Percentiles rank a stretch among this genome's conserved stretches.
Conservation (phyloP, 2,113 vertebrate species). For the Saguinus midas region DNA sequence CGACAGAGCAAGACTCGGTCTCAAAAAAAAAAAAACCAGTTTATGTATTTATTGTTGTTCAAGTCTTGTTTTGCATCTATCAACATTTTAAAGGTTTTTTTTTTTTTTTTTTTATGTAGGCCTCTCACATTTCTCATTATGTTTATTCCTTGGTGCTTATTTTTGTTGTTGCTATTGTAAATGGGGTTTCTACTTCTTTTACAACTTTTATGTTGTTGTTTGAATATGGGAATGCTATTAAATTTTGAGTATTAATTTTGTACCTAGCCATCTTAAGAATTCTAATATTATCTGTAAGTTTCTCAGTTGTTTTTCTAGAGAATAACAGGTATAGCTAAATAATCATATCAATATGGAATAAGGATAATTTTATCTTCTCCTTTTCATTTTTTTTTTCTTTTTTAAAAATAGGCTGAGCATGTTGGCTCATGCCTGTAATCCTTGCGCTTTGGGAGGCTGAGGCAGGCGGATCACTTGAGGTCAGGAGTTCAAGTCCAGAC, state of each 20-base stretch:
- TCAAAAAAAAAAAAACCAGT: background rate
- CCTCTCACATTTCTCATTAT: background rate
- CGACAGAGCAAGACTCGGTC: too few relatives aligned
- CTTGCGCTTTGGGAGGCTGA: too few relatives aligned
- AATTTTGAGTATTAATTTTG: slow-evolving; percentile 22
- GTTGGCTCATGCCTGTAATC: too few relatives aligned
- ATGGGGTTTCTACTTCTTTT: background rate
- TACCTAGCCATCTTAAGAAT: background rate
- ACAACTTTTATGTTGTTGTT: slow-evolving; percentile 27
- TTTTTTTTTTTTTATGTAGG: background rate
- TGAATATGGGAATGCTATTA: background rate
- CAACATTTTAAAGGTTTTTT: background rate
- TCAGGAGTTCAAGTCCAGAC: too few relatives aligned
- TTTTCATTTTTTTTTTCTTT: background rate
- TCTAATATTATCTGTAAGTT: slow-evolving; percentile 1
- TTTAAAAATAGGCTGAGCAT: too few relatives aligned
- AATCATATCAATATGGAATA: background rate
- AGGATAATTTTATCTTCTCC: background rate
- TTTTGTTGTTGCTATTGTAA: slow-evolving; percentile 18
- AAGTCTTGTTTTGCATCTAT: background rate
- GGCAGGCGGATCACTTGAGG: too few relatives aligned
- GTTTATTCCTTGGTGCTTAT: background rate
- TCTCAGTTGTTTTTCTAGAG: background rate
- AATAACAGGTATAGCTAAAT: slow-evolving; percentile 5
- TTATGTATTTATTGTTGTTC: slow-evolving; percentile 11